Evolutionary conservation across 2,797 vertebrate genomes (phyloP).

Genomic region (Nasua narica): DNA sequence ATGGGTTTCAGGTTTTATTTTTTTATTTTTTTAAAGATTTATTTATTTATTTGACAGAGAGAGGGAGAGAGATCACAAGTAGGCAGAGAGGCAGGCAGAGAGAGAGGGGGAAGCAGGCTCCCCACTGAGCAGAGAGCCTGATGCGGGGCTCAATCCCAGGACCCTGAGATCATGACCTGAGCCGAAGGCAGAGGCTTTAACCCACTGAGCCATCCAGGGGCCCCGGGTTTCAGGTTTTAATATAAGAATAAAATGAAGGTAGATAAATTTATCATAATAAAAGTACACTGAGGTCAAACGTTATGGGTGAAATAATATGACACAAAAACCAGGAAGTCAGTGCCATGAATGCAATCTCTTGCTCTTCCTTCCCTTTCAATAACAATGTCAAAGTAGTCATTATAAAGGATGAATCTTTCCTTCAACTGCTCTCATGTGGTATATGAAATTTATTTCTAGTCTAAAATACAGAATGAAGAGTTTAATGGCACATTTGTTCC

Average conservation of each 20-base stretch:
- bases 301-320: background rate
- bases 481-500: background rate
- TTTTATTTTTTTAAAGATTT: no score
- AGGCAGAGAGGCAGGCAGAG: no score
- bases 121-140: no score
- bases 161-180: no score
- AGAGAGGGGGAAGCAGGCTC: no score
- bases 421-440: background rate
- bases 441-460: background rate
- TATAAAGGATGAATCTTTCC: background rate
- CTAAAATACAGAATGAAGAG: conserved; percentile 3
- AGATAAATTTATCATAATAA: background rate
- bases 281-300: background rate
- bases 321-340: background rate
- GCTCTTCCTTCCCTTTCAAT: background rate
- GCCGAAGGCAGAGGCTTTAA: no score
- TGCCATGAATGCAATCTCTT: background rate
- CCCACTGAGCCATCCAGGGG: no score
- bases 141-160: no score
- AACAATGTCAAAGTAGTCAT: background rate
- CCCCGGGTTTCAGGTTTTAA: conserved; percentile 4
- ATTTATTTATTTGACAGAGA: no score
- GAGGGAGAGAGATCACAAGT: no score
- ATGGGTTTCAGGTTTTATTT: background rate
- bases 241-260: conserved; percentile 6